A percentile compares a stretch with the other conserved stretches of the same genome.
Conservation (phyloP, 2,113 vertebrate genomes). For the Ciconia boyciana region DNA sequence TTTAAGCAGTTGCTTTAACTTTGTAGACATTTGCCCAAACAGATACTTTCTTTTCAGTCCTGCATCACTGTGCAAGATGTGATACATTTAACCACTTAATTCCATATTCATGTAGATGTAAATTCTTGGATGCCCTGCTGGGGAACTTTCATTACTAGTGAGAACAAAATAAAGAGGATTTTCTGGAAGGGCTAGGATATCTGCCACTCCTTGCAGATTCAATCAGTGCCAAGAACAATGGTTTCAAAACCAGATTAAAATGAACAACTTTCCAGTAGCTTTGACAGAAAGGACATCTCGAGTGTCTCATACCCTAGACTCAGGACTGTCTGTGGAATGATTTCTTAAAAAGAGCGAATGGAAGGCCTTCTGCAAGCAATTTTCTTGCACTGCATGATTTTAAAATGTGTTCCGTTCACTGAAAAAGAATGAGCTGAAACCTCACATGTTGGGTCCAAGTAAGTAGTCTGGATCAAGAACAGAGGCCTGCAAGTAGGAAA, state of each 20-base stretch:
- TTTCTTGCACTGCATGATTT: not conserved
- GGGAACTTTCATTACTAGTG: not conserved
- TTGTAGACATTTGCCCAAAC: not conserved
- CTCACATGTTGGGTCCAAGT: not conserved
- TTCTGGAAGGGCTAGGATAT: not conserved
- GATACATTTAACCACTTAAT: not conserved
- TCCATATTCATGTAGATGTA: not conserved
- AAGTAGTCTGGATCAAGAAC: not conserved
- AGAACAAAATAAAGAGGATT: not conserved
- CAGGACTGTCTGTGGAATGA: not conserved
- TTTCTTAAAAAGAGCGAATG: not conserved
- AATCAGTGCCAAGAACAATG: not conserved
- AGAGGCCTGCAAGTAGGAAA: not conserved
- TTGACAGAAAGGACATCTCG: not conserved
- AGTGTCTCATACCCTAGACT: not conserved
- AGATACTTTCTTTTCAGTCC: not conserved
- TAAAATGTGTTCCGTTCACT: not conserved
- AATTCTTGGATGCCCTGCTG: not conserved
- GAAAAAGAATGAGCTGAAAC: not conserved
- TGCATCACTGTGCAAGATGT: not conserved
- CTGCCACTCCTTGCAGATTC: not conserved
- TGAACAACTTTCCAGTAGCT: not conserved
- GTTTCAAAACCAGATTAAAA: not conserved
- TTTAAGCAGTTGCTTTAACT: not conserved
- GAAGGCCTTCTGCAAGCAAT: not conserved